These are phyloP conservation scores for Oncorhynchus gorbuscha DNA, from an alignment of 2,113 vertebrate species.

Conservation along the genomic window DNA sequence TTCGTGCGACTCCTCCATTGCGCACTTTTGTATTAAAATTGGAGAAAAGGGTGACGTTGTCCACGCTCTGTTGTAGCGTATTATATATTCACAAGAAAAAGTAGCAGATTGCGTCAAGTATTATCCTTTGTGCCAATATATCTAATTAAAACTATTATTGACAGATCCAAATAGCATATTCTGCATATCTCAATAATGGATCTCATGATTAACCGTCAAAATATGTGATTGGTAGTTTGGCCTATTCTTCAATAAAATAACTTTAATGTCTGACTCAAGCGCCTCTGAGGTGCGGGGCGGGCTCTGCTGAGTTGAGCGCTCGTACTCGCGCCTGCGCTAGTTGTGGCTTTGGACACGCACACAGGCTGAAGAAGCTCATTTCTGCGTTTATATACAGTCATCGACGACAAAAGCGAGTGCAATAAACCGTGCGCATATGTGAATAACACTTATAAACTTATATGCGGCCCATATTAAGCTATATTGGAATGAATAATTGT, in stretches of 20 bases:
- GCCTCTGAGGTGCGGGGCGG: constrained; percentile 66
- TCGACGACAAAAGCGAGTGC: constrained; percentile 32
- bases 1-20: constrained; percentile 56
- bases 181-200: too few relatives aligned
- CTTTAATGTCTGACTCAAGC: too few relatives aligned
- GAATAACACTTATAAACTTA: background rate
- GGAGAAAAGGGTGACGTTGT: constrained; percentile 16
- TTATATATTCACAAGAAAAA: too few relatives aligned
- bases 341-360: constrained; percentile 56
- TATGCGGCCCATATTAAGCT: background rate
- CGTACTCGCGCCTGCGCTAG: constrained; percentile 48
- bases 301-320: constrained; percentile 58
- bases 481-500: background rate
- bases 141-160: too few relatives aligned
- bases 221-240: too few relatives aligned
- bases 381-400: constrained; percentile 30
- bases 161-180: too few relatives aligned
- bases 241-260: too few relatives aligned
- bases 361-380: constrained; percentile 17
- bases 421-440: constrained; percentile 15
- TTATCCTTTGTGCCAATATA: too few relatives aligned
- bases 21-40: constrained; percentile 52
- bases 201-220: too few relatives aligned
- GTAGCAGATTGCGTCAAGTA: too few relatives aligned
- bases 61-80: background rate